phyloP scores from a whole-genome alignment of 2,888 invertebrate genomes.

The Cremastobaeus sp. region DNA sequence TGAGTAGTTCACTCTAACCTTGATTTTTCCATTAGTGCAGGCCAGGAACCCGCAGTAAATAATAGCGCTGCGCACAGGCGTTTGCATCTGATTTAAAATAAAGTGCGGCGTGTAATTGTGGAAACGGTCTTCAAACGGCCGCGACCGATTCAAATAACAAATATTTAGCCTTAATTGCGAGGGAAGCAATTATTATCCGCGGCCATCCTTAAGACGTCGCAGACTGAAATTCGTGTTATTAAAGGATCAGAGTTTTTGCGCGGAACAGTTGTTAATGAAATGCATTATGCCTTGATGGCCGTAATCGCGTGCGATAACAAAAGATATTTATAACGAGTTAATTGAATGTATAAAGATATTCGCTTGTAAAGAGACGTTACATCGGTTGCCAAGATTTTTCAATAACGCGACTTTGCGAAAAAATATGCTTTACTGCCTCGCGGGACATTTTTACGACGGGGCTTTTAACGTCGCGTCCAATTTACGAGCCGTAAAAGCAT shows the following conservation, averaged over 20 bases:
- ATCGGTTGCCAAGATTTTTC: slow-evolving; percentile 13
- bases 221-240: slow-evolving; percentile 12
- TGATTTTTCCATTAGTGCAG: slow-evolving; percentile 49
- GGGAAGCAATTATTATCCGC: slow-evolving; percentile 15
- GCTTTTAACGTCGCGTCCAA: slow-evolving; percentile 20
- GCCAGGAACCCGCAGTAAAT: slow-evolving; percentile 37
- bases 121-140: slow-evolving; percentile 21
- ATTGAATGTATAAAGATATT: slow-evolving; percentile 25
- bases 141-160: slow-evolving; percentile 43
- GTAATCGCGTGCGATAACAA: slow-evolving; percentile 23
- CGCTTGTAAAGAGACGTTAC: slow-evolving; percentile 9
- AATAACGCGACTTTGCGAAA: slow-evolving; percentile 16
- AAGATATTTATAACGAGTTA: slow-evolving; percentile 12
- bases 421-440: slow-evolving; percentile 2
- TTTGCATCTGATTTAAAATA: slow-evolving; percentile 49
- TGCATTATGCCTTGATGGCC: slow-evolving; percentile 14
- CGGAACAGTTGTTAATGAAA: slow-evolving; percentile 4
- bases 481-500: slow-evolving; percentile 28
- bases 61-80: slow-evolving; percentile 28
- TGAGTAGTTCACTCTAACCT: slow-evolving; percentile 51
- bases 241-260: slow-evolving; percentile 21
- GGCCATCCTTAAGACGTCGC: slow-evolving; percentile 14
- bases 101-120: slow-evolving; percentile 40
- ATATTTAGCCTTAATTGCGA: slow-evolving; percentile 47
- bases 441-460: slow-evolving; percentile 24